Evolutionary conservation across 2,797 vertebrate genomes (phyloP).

Genomic region (Lacerta bilineata): DNA sequence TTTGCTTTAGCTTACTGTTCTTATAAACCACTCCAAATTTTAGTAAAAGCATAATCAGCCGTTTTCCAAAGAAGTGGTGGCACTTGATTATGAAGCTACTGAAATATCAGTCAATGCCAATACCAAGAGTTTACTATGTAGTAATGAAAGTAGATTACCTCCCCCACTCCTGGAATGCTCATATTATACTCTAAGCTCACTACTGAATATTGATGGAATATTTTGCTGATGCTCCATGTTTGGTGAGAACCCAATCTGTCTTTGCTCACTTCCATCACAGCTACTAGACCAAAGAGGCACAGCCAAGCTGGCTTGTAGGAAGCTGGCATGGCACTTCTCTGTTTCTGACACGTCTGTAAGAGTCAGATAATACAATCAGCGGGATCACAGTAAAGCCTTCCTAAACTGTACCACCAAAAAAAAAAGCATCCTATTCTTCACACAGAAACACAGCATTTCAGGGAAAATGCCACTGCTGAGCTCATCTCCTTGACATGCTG

Average conservation of each 20-base stretch:
- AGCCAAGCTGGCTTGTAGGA: background rate
- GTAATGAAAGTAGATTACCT: background rate
- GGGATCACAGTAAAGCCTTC: background rate
- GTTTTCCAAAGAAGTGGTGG: background rate
- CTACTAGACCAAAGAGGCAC: background rate
- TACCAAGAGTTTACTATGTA: background rate
- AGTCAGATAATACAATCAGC: background rate
- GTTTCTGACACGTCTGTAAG: background rate
- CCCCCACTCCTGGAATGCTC: background rate
- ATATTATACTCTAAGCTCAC: background rate
- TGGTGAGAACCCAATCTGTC: background rate
- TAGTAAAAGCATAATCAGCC: background rate
- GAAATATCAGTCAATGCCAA: background rate
- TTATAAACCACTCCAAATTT: background rate
- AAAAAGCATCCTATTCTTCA: background rate
- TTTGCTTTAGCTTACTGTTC: background rate
- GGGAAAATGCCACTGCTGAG: too few relatives aligned
- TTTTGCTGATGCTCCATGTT: background rate
- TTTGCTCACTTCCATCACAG: background rate
- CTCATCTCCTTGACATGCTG: background rate
- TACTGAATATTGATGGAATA: background rate
- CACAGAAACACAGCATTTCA: background rate
- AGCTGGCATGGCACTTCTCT: background rate
- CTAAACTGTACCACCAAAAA: background rate
- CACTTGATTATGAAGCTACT: background rate